These are phyloP conservation scores for Rhabdomys dilectus DNA, from an alignment of 2,113 vertebrate genomes.

Conservation along the genomic window DNA sequence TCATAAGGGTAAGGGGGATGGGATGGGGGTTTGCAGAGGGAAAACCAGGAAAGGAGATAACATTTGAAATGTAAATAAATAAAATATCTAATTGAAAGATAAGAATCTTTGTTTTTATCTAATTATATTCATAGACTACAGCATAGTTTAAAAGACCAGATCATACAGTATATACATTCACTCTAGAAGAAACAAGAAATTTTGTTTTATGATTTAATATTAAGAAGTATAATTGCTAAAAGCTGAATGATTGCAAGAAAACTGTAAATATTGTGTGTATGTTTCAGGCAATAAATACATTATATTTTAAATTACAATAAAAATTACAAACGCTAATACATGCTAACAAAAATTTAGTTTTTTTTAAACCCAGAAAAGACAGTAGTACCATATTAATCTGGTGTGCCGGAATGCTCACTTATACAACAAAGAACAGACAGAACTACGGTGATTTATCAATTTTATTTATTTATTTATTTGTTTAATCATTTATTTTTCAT, in stretches of 20 bases:
- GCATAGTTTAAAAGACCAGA: neutral
- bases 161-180: neutral
- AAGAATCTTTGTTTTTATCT: neutral
- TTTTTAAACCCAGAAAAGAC: neutral
- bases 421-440: neutral
- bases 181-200: neutral
- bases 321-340: too few species aligned
- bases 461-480: neutral
- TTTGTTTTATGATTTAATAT: conserved; percentile 39
- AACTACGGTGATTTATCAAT: neutral
- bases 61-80: too few species aligned
- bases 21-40: too few species aligned
- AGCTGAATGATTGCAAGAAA: neutral
- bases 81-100: too few species aligned
- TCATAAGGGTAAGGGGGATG: too few species aligned
- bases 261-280: neutral
- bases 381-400: neutral
- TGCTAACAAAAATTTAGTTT: neutral
- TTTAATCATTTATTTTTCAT: neutral
- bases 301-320: neutral
- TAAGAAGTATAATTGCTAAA: conserved; percentile 4
- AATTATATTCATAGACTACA: conserved; percentile 36
- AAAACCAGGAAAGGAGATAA: too few species aligned
- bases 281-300: neutral
- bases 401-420: neutral